A percentile compares a stretch with the other conserved stretches of the same genome.
phyloP scores from a whole-genome alignment of 2,888 invertebrate genomes.

The Hypena proboscidalis region DNA sequence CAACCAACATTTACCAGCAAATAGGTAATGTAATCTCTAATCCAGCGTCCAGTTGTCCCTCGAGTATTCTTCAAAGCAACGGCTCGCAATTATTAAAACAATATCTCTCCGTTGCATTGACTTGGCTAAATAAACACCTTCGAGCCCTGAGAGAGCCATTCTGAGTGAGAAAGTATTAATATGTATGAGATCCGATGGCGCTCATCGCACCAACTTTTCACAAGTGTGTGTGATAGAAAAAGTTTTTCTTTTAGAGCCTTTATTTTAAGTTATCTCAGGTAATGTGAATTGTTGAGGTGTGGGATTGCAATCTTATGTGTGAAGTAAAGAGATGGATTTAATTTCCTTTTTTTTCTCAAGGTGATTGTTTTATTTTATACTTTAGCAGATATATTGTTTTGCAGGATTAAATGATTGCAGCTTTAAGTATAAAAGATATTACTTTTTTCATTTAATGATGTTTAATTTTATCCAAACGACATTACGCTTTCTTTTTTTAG shows the following conservation, averaged over 20 bases:
- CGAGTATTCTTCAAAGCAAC: slow-evolving; percentile 38
- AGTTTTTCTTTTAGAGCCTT: slow-evolving; percentile 46
- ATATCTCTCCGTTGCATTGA: slow-evolving; percentile 41
- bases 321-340: no score
- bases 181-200: slow-evolving; percentile 62
- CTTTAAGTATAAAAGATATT: no score
- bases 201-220: slow-evolving; percentile 49
- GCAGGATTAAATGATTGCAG: no score
- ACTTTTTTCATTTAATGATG: no score
- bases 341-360: no score
- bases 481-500: no score
- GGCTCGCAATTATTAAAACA: slow-evolving; percentile 41
- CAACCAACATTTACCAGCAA: no score
- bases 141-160: slow-evolving; percentile 56
- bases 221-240: slow-evolving; percentile 48
- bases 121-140: slow-evolving; percentile 51
- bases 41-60: slow-evolving; percentile 32
- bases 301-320: slow-evolving; percentile 7
- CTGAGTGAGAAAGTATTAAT: slow-evolving; percentile 63
- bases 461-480: no score
- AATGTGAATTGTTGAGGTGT: slow-evolving; percentile 22
- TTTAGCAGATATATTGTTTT: no score
- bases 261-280: slow-evolving; percentile 40
- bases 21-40: no score
- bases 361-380: no score